Evolutionary conservation across 2,113 vertebrate genomes (phyloP).

Genomic region (Aldabrachelys gigantea): DNA sequence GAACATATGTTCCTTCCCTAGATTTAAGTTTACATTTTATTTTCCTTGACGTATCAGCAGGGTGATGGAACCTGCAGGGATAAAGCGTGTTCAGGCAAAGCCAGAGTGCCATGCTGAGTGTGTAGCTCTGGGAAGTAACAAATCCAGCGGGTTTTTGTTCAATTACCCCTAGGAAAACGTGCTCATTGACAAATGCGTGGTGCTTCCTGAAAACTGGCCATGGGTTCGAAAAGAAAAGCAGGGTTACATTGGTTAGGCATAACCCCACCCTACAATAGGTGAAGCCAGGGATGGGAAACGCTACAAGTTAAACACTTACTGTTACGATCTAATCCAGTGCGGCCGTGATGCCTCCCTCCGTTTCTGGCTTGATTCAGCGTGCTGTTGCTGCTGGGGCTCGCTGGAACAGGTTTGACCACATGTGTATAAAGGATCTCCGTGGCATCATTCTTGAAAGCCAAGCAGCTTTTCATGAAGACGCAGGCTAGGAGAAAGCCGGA

Average conservation of each 20-base stretch:
- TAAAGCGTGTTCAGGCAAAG: background rate
- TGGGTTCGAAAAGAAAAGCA: conserved; percentile 13
- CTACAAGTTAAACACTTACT: conserved; percentile 83
- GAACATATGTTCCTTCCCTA: background rate
- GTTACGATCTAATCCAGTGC: conserved; percentile 79
- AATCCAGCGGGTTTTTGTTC: conserved; percentile 27
- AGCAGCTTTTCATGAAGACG: conserved; percentile 85
- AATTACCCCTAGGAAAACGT: background rate
- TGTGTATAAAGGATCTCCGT: conserved; percentile 91
- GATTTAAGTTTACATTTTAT: background rate
- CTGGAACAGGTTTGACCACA: conserved; percentile 79
- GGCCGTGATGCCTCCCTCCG: conserved; percentile 84
- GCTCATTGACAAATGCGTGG: background rate
- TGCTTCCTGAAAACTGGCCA: background rate
- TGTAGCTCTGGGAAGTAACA: background rate
- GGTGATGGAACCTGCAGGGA: background rate
- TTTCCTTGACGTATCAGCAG: background rate
- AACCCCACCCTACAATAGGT: background rate
- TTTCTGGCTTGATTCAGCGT: conserved; percentile 91
- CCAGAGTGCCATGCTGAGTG: background rate
- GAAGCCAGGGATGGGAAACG: background rate
- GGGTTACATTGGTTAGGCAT: conserved; percentile 14
- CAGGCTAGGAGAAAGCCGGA: conserved; percentile 83
- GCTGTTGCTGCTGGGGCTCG: conserved; percentile 84
- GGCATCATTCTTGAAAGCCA: conserved; percentile 91